These are phyloP conservation scores for Callipepla californica DNA, from an alignment of 2,113 vertebrate genomes.

Conservation along the genomic window DNA sequence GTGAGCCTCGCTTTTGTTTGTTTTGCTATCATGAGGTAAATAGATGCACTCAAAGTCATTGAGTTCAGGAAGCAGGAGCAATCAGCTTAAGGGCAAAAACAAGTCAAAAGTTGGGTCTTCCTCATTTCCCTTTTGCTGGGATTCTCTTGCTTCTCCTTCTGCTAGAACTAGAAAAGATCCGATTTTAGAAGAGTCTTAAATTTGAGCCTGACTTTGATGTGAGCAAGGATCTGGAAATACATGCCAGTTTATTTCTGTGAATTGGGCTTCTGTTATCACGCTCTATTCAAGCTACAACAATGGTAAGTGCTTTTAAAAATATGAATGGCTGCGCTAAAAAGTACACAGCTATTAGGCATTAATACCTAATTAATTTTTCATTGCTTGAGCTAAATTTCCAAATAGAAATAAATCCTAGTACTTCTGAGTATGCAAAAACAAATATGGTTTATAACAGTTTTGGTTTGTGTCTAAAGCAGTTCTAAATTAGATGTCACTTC, in stretches of 20 bases:
- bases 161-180: not conserved
- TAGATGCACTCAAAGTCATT: accelerated
- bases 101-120: not conserved
- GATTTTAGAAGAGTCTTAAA: not conserved
- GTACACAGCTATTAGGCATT: not conserved
- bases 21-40: not conserved
- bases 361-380: not conserved
- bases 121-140: not conserved
- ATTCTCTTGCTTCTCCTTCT: not conserved
- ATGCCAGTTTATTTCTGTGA: not conserved
- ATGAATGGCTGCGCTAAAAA: not conserved
- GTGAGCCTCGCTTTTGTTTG: not conserved
- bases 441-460: not conserved
- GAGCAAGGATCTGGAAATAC: not conserved
- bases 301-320: not conserved
- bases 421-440: not conserved
- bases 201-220: not conserved
- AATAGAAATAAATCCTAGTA: not conserved
- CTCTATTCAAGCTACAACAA: not conserved
- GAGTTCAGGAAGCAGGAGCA: not conserved
- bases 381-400: not conserved
- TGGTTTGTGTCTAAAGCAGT: not conserved
- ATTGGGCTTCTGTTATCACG: not conserved
- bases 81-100: not conserved
- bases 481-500: not conserved